These are phyloP conservation scores for Periphyllus acericola DNA, from an alignment of 2,888 invertebrate species.

Conservation along the genomic window DNA sequence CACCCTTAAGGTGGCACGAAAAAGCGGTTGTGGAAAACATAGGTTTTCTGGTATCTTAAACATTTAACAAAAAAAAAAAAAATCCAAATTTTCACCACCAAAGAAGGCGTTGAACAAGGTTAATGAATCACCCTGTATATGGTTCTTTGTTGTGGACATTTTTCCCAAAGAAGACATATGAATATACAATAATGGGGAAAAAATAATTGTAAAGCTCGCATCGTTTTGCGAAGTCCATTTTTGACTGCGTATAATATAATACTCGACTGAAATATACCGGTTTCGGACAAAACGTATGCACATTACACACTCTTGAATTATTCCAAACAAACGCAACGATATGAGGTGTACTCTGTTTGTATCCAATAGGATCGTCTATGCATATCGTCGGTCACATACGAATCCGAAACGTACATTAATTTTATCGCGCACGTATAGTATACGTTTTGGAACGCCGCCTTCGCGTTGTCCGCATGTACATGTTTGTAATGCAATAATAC, in stretches of 20 bases:
- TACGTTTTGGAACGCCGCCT: neutral
- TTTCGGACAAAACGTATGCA: neutral
- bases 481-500: neutral
- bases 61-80: no score
- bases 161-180: no score
- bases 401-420: neutral
- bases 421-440: neutral
- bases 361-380: neutral
- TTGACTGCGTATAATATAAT: neutral
- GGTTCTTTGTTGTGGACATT: neutral
- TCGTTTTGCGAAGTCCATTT: neutral
- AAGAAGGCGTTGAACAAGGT: no score
- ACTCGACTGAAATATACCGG: neutral
- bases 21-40: no score
- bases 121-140: no score
- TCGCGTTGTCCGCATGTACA: neutral
- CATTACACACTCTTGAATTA: neutral
- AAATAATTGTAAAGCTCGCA: neutral
- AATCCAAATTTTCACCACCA: no score
- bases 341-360: neutral
- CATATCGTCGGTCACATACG: neutral
- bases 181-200: neutral
- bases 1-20: no score
- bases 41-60: no score
- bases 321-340: neutral